A percentile compares a stretch with the other conserved stretches of the same genome.
Conservation (phyloP, 2,888 invertebrate species). For the Eilema depressum region DNA sequence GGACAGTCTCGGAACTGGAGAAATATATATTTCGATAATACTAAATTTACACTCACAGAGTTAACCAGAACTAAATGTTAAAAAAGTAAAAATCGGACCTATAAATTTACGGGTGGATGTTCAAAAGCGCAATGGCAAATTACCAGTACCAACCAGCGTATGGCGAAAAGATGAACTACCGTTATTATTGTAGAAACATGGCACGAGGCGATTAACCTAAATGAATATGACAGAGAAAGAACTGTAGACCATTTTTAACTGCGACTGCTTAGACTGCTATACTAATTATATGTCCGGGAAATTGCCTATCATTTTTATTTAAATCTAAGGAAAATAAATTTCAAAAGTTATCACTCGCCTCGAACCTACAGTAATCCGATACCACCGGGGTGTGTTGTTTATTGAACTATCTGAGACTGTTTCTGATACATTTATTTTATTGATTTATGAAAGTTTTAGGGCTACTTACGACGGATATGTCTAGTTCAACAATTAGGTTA, state of each 20-base stretch:
- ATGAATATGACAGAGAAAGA: constrained; percentile 16
- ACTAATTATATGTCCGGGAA: background rate
- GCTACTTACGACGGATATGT: background rate
- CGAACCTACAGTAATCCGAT: background rate
- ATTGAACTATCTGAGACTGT: background rate
- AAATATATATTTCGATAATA: background rate
- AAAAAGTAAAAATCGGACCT: background rate
- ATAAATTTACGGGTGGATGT: background rate
- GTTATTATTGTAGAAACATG: constrained; percentile 3
- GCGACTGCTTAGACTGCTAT: background rate
- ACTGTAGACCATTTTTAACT: background rate
- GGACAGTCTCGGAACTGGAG: background rate
- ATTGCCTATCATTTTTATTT: background rate
- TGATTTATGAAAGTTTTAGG: background rate
- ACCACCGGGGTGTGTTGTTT: background rate
- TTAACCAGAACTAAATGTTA: background rate
- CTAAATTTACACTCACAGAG: background rate
- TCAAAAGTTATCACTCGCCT: too few relatives aligned
- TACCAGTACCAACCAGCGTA: too few relatives aligned
- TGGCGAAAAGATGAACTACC: background rate
- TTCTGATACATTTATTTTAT: background rate
- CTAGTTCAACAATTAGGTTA: background rate
- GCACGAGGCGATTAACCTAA: constrained; percentile 4
- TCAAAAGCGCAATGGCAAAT: background rate
- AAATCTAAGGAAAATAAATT: background rate